Evolutionary conservation across 2,113 vertebrate genomes (phyloP).

Genomic region (Speoplatyrhinus poulsoni): DNA sequence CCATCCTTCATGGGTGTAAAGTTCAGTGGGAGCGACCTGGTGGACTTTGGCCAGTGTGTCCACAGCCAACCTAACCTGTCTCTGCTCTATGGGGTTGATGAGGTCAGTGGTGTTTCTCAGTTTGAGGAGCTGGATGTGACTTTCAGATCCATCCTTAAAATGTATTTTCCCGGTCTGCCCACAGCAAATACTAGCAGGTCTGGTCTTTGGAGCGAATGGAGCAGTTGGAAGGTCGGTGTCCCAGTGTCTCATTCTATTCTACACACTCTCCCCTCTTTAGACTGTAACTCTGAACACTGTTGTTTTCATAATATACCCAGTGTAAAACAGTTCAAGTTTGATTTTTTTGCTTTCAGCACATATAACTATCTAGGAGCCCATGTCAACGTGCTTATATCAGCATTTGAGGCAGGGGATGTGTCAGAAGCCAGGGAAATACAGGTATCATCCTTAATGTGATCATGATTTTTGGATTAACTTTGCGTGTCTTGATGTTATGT

Average conservation of each 20-base stretch:
- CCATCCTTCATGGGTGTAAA: constrained; percentile 92
- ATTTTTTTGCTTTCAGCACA: constrained; percentile 76
- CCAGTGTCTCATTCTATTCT: not conserved
- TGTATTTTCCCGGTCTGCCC: constrained; percentile 19
- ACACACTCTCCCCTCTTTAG: not conserved
- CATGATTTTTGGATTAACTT: not conserved
- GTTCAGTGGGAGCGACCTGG: constrained; percentile 84
- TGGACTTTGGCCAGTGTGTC: constrained; percentile 90
- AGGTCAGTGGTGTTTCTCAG: constrained; percentile 78
- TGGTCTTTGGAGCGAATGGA: constrained; percentile 85
- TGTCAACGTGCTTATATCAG: constrained; percentile 79
- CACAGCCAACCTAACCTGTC: constrained; percentile 67
- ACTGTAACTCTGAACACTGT: not conserved
- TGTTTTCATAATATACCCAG: not conserved
- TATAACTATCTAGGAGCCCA: constrained; percentile 88
- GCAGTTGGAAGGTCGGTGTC: constrained; percentile 89
- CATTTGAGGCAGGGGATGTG: constrained; percentile 79
- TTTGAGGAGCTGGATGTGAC: not conserved
- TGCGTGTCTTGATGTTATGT: not conserved
- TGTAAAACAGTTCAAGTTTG: not conserved
- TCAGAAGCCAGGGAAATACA: constrained; percentile 79
- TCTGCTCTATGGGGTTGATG: constrained; percentile 89
- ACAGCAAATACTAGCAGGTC: constrained; percentile 87
- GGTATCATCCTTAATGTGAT: constrained; percentile 69
- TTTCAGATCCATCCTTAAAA: constrained; percentile 3